A percentile compares a stretch with the other conserved stretches of the same genome.
phyloP scores from a whole-genome alignment of 2,113 vertebrate genomes.

The Alces alces region DNA sequence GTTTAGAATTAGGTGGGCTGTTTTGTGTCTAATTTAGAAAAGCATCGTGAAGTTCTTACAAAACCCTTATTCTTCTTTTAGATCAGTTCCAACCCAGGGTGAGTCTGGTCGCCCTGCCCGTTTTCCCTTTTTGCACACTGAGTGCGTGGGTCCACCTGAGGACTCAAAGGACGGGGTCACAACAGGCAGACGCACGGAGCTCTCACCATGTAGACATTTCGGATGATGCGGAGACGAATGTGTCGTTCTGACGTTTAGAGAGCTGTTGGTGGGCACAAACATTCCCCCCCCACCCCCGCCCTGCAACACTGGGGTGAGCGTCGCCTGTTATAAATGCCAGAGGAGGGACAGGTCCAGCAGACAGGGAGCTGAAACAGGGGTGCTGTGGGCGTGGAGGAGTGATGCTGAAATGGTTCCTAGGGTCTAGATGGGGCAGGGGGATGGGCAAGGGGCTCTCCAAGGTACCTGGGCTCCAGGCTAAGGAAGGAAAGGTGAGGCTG shows the following conservation, averaged over 20 bases:
- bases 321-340: rapidly evolving
- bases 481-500: rapidly evolving
- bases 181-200: rapidly evolving
- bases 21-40: slow-evolving; percentile 14
- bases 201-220: neutral
- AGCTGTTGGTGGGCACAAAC: neutral
- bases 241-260: neutral
- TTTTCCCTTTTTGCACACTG: neutral
- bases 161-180: neutral
- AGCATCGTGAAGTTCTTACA: neutral
- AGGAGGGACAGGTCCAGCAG: rapidly evolving
- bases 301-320: rapidly evolving
- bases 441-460: neutral
- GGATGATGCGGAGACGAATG: rapidly evolving
- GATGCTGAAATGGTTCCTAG: too few relatives aligned
- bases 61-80: neutral
- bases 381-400: rapidly evolving
- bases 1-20: slow-evolving; percentile 27
- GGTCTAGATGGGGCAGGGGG: neutral
- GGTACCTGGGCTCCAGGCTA: neutral
- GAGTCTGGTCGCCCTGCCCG: neutral
- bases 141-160: neutral
- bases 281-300: rapidly evolving
- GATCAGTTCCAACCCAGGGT: neutral
- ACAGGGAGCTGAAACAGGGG: rapidly evolving